Base-by-base conservation (phyloP, 2,797 vertebrate genomes). In the Chiroxiphia lanceolata region DNA sequence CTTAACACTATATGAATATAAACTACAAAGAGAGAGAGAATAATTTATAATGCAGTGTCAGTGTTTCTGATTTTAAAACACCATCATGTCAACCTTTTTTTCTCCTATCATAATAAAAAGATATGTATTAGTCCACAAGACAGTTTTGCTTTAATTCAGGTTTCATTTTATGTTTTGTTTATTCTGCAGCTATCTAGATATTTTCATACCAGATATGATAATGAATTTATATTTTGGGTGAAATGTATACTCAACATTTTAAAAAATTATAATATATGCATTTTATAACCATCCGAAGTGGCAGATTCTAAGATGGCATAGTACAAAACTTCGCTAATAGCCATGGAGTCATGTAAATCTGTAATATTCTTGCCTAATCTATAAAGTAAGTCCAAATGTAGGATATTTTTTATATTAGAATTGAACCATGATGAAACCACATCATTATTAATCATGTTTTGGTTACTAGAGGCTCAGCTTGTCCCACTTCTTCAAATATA, bases 61-160 rank as follows among this genome's bases (percentile, higher is more conserved):
- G 44, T 74, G n/a, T 76, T 95, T 95, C 89, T 95, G 87, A 77
- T 95, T 97, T 96, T 77, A 90, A 96, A 96, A 89, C 50, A 29
- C 15, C 25, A 36, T 92, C 15, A 20, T 79, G 71, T 95, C 57
- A 95, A 56, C 16, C 21, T 50, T 56, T 27, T 20, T 20, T 17
- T 6, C 17, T 4, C 19, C 12, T 19, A 11, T 51, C 23, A 19
- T 44, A 36, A 78, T 83, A 70, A 78, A 74, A 65, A 79, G 20
- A 48, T 22, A 18, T 38, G 1, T 20, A 48, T 59, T 83, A 33
- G 22, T 86, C 20, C 8, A n/a, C 33, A 61, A 56, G 31, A 63
- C 10, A 65, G 6, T 59, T 88, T 76, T 80, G 45, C 53, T 83
- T 79, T 34, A 48, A 56, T 61, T 83, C 29, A 44, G 16, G 8